Conservation (phyloP, 2,888 invertebrate species). For the Thera britannica region DNA sequence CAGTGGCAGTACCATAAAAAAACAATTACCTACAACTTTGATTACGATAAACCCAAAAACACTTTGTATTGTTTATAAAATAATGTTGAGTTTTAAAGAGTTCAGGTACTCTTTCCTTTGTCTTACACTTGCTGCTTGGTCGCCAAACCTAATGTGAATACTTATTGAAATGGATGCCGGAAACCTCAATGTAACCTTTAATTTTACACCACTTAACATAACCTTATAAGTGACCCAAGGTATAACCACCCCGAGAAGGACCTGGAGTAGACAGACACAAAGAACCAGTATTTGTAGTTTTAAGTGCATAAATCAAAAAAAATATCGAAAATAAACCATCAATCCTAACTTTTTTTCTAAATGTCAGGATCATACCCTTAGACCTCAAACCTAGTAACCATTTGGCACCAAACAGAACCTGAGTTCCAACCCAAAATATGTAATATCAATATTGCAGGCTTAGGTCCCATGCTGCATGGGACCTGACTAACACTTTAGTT, state of each 20-base stretch:
- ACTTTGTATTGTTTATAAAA: not conserved
- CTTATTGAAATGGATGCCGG: not conserved
- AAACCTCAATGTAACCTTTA: not conserved
- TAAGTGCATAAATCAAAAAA: constrained; percentile 2
- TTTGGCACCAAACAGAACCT: not conserved
- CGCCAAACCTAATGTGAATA: not conserved
- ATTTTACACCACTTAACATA: not conserved
- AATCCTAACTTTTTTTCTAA: not conserved
- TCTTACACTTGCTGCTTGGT: not conserved
- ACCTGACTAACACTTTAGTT: not conserved
- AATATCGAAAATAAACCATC: not conserved
- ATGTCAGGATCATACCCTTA: not conserved
- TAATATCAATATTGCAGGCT: not conserved
- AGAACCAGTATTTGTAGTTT: not conserved
- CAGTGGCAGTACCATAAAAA: constrained; percentile 1
- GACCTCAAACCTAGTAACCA: not conserved
- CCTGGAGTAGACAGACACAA: constrained; percentile 1
- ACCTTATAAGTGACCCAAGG: not conserved
- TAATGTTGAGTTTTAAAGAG: constrained; percentile 1
- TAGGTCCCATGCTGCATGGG: no score
- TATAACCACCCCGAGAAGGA: not conserved
- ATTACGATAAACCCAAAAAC: not conserved
- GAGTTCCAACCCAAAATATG: not conserved
- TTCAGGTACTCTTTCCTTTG: not conserved
- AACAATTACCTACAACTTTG: not conserved